These are phyloP conservation scores for Erethizon dorsatum DNA, from an alignment of 2,797 vertebrate species.

Conservation along the genomic window DNA sequence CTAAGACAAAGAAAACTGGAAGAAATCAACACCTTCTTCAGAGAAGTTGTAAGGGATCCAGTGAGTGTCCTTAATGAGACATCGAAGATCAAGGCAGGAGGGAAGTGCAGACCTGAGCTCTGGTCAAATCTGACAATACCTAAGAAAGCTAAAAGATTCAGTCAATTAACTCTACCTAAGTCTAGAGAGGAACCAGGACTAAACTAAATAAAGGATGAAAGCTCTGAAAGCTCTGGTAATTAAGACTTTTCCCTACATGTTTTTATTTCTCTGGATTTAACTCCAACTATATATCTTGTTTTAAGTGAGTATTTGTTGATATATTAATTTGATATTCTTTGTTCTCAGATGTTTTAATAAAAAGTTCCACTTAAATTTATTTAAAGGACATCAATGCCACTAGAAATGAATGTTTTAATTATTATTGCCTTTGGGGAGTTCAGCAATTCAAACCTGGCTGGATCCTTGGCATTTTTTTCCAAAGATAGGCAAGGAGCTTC, in stretches of 20 bases:
- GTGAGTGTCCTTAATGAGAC: background rate
- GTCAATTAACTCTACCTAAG: background rate
- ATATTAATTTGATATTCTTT: constrained; percentile 1
- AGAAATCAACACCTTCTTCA: background rate
- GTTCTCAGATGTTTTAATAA: constrained; percentile 54
- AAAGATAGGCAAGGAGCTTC: background rate
- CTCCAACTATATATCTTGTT: background rate
- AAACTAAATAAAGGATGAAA: background rate
- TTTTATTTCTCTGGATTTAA: background rate
- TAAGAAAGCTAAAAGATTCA: background rate
- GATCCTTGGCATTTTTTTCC: background rate
- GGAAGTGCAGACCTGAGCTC: background rate
- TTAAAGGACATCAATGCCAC: constrained; percentile 18
- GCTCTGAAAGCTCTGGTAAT: accelerated
- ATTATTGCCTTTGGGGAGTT: background rate
- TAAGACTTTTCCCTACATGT: background rate
- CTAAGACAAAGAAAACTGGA: constrained; percentile 10
- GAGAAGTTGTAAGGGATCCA: background rate
- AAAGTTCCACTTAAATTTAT: constrained; percentile 47
- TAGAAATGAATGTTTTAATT: background rate
- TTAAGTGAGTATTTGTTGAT: constrained; percentile 14
- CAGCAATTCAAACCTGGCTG: background rate
- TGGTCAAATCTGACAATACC: background rate
- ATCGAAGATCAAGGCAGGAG: background rate
- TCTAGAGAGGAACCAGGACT: background rate